Evolutionary conservation across 2,113 vertebrate species (phyloP).

Genomic region (Takifugu bimaculatus): DNA sequence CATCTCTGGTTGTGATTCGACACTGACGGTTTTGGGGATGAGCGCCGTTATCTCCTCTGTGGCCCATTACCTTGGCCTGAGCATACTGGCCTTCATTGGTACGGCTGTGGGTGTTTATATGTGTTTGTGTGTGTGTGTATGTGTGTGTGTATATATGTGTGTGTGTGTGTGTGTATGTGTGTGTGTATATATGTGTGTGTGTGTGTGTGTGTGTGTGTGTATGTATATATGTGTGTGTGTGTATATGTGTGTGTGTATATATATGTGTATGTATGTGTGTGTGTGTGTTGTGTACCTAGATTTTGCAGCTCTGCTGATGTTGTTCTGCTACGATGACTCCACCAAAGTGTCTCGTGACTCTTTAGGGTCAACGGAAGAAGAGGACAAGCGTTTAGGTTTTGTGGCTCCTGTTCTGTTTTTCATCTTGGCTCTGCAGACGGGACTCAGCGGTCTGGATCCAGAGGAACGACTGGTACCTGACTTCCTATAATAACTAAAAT

Average conservation of each 20-base stretch:
- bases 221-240: no score
- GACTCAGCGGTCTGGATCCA: conserved; percentile 89
- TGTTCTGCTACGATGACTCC: no score
- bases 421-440: conserved; percentile 96
- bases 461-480: conserved; percentile 84
- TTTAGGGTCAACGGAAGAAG: conserved; percentile 89
- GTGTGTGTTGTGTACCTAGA: no score
- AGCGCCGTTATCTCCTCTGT: conserved; percentile 95
- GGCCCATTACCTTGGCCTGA: conserved; percentile 92
- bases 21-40: conserved; percentile 93
- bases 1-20: conserved; percentile 96
- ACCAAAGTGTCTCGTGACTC: no score
- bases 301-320: neutral
- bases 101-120: neutral
- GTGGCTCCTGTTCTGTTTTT: conserved; percentile 94
- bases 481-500: neutral
- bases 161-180: no score
- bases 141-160: no score
- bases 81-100: conserved; percentile 95
- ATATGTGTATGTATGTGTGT: no score
- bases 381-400: conserved; percentile 94
- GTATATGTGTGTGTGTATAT: no score
- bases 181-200: no score
- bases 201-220: no score
- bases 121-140: no score